These are phyloP conservation scores for Stenchaetothrips biformis DNA, from an alignment of 2,888 invertebrate species.

Conservation along the genomic window DNA sequence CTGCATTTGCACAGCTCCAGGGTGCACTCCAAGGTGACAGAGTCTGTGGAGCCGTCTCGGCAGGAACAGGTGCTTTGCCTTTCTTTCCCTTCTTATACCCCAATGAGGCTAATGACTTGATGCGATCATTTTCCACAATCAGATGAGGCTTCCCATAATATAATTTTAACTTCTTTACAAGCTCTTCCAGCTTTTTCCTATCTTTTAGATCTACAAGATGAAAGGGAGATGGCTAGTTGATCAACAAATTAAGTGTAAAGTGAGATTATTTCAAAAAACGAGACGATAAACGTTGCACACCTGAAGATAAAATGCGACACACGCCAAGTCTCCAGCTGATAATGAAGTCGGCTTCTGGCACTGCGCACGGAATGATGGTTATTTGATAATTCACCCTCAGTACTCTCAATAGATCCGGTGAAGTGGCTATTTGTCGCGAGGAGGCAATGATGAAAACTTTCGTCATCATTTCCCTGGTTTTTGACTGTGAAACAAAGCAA, in stretches of 20 bases:
- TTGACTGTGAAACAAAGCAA: neutral
- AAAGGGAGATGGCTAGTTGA: neutral
- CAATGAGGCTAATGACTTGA: neutral
- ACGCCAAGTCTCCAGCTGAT: neutral
- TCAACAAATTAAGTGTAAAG: too few relatives aligned
- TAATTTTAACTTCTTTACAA: neutral
- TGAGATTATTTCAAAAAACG: too few relatives aligned
- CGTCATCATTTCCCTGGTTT: neutral
- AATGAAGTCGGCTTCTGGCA: neutral
- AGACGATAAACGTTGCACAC: neutral
- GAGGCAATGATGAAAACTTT: neutral
- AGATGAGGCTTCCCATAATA: neutral
- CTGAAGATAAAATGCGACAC: neutral
- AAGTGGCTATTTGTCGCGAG: neutral
- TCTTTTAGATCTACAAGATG: neutral
- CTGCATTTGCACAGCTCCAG: neutral
- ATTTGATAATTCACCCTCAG: neutral
- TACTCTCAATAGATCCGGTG: neutral
- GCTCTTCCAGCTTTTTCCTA: neutral
- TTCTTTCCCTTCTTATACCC: neutral
- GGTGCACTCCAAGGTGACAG: neutral
- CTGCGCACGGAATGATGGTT: neutral
- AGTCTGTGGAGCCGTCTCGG: neutral
- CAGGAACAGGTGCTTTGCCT: neutral
- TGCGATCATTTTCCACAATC: neutral